Conservation (phyloP, 2,888 invertebrate species). For the Hirtodrosophila histrioides region DNA sequence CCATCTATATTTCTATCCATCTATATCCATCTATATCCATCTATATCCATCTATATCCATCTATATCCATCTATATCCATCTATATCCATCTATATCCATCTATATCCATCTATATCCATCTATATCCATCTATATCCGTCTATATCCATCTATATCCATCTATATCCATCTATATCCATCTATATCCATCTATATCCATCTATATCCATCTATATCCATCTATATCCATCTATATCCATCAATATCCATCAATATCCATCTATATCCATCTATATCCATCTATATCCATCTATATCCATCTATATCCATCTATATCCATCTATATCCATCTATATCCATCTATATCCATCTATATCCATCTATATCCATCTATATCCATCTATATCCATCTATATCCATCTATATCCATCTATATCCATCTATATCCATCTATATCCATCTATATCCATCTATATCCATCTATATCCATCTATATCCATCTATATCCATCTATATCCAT, state of each 20-base stretch:
- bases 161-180: not conserved
- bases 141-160: not conserved
- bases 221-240: not conserved
- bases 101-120: not conserved
- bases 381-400: conserved; percentile 1
- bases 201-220: not conserved
- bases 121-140: not conserved
- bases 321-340: not conserved
- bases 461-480: too few relatives aligned
- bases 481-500: too few relatives aligned
- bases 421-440: not conserved
- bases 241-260: not conserved
- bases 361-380: not conserved
- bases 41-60: not conserved
- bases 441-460: too few relatives aligned
- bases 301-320: not conserved
- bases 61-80: not conserved
- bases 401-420: conserved; percentile 1
- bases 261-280: conserved; percentile 1
- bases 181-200: not conserved
- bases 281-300: not conserved
- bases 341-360: too few relatives aligned
- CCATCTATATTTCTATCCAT: not conserved
- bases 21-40: not conserved
- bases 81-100: not conserved